phyloP scores from a whole-genome alignment of 2,797 vertebrate species.

The Peromyscus melanophrys region DNA sequence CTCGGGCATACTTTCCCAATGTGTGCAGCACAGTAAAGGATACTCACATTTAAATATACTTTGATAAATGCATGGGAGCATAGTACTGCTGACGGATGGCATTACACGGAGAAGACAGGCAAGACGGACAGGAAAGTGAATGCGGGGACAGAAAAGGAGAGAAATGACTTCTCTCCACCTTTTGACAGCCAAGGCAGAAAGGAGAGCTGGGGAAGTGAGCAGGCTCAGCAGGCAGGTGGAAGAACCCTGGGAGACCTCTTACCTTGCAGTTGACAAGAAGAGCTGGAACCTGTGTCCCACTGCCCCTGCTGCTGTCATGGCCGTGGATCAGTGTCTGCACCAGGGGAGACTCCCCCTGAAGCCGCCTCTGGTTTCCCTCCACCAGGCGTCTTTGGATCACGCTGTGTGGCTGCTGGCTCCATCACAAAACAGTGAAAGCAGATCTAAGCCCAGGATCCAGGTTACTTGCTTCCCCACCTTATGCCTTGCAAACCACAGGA shows the following conservation, averaged over 20 bases:
- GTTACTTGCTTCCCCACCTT: not conserved
- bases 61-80: not conserved
- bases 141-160: not conserved
- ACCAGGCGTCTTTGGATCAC: conserved; percentile 96
- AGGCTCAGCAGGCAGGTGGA: not conserved
- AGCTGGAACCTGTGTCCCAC: conserved; percentile 87
- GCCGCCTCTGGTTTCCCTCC: conserved; percentile 93
- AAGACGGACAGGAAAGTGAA: not conserved
- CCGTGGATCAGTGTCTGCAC: conserved; percentile 90
- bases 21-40: not conserved
- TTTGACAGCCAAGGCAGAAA: not conserved
- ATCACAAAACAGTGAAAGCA: conserved; percentile 78
- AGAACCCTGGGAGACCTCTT: conserved; percentile 65
- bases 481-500: not conserved
- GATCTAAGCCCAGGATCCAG: not conserved
- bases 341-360: conserved; percentile 91
- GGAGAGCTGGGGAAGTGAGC: not conserved
- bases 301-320: conserved; percentile 88
- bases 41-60: not conserved
- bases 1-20: fast-evolving
- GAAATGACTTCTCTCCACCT: not conserved
- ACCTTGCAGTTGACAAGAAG: conserved; percentile 89
- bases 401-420: conserved; percentile 95
- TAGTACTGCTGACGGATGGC: not conserved
- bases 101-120: not conserved